Conservation (phyloP, 2,888 invertebrate genomes). For the Oxycera nigricornis region DNA sequence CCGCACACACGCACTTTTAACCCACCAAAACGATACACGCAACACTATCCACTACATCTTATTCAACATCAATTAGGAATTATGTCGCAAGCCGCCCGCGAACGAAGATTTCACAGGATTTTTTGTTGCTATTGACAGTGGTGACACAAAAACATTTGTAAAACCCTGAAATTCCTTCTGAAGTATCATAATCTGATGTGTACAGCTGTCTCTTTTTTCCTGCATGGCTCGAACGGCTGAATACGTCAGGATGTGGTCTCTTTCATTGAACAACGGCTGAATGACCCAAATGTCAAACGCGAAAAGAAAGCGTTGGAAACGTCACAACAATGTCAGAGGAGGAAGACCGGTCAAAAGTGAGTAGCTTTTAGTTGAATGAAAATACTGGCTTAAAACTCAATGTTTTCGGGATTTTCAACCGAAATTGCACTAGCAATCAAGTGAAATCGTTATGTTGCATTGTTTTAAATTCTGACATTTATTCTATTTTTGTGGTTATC, state of each 20-base stretch:
- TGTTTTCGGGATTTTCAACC: too few species aligned
- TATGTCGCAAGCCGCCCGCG: neutral
- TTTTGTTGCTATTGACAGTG: constrained; percentile 40
- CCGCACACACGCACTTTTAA: neutral
- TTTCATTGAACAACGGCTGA: neutral
- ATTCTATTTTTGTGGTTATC: too few species aligned
- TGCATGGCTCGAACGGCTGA: neutral
- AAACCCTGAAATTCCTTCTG: constrained; percentile 33
- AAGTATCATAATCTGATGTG: neutral
- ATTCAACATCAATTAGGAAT: neutral
- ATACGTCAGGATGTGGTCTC: neutral
- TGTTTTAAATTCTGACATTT: too few species aligned
- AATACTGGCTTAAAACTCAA: too few species aligned
- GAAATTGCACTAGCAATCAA: too few species aligned
- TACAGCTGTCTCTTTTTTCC: neutral
- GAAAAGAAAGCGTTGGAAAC: constrained; percentile 4
- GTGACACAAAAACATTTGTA: constrained; percentile 31
- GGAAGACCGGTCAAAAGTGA: constrained; percentile 19
- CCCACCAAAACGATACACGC: too few species aligned
- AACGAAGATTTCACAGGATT: neutral
- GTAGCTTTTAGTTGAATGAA: neutral
- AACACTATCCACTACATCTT: neutral
- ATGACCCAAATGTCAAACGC: constrained; percentile 20
- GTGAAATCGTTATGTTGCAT: too few species aligned
- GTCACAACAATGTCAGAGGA: constrained; percentile 27